Conservation (phyloP, 2,797 vertebrate species). For the Atherinosoma microstoma region DNA sequence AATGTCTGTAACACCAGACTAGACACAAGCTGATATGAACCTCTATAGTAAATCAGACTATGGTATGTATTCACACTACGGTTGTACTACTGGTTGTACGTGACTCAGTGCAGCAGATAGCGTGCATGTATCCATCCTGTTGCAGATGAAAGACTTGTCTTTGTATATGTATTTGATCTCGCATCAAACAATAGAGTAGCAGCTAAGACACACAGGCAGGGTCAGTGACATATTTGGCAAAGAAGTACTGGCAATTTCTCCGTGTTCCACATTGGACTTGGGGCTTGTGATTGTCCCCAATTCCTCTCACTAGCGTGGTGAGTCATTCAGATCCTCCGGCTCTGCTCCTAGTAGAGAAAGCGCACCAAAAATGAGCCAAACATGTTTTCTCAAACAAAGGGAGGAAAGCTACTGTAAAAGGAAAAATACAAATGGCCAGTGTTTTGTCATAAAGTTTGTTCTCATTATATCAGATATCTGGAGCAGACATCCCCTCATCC, state of each 20-base stretch:
- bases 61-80: conserved; percentile 20
- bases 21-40: conserved; percentile 27
- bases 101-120: conserved; percentile 25
- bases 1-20: conserved; percentile 32
- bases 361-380: conserved; percentile 16
- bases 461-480: background rate
- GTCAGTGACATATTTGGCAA: conserved; percentile 29
- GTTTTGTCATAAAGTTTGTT: conserved; percentile 12
- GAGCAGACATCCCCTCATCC: background rate
- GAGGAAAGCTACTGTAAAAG: conserved; percentile 1
- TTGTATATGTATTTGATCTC: conserved; percentile 39
- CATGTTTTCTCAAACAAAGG: conserved; percentile 23
- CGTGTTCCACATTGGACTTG: conserved; percentile 17
- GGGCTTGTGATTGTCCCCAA: conserved; percentile 16
- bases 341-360: conserved; percentile 32
- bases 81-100: conserved; percentile 17
- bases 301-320: conserved; percentile 5
- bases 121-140: conserved; percentile 23
- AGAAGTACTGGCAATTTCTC: conserved; percentile 19
- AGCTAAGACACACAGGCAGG: conserved; percentile 32
- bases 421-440: background rate
- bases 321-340: conserved; percentile 44
- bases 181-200: conserved; percentile 36
- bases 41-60: conserved; percentile 12
- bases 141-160: conserved; percentile 42